A percentile compares a stretch with the other conserved stretches of the same genome.
These are phyloP conservation scores for Epirrhoe alternata DNA, from an alignment of 2,888 invertebrate species.

Conservation along the genomic window DNA sequence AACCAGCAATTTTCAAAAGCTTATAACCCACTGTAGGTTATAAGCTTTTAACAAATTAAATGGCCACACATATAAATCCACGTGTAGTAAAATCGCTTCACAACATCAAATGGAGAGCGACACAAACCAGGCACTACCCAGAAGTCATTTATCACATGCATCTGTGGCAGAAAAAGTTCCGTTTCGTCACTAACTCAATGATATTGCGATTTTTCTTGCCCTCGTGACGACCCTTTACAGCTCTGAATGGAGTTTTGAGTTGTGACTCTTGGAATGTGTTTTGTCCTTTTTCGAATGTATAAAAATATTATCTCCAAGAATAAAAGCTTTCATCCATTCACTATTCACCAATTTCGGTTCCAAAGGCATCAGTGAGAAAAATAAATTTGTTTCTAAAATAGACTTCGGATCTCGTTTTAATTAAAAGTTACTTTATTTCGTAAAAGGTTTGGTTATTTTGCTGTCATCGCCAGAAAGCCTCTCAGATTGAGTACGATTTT, in stretches of 20 bases:
- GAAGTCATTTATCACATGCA: constrained; percentile 71
- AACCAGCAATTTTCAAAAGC: too few relatives aligned
- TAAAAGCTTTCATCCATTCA: neutral
- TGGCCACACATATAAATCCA: too few relatives aligned
- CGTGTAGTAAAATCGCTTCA: constrained; percentile 4
- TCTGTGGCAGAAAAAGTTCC: constrained; percentile 67
- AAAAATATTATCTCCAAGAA: neutral
- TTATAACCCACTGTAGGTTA: too few relatives aligned
- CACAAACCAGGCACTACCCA: constrained; percentile 28
- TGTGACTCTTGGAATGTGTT: neutral
- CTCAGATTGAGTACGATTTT: constrained; percentile 23
- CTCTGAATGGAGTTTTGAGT: constrained; percentile 35
- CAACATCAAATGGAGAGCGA: constrained; percentile 37
- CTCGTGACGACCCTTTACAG: constrained; percentile 50
- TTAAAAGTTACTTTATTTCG: constrained; percentile 37
- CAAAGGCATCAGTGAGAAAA: neutral
- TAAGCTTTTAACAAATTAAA: neutral
- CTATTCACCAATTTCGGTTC: neutral
- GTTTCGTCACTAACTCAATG: constrained; percentile 65
- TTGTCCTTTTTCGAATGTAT: neutral
- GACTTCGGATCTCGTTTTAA: constrained; percentile 30
- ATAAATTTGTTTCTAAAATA: constrained; percentile 3
- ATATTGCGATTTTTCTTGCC: constrained; percentile 68
- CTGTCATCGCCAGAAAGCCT: constrained; percentile 35
- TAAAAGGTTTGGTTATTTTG: constrained; percentile 35